A percentile compares a stretch with the other conserved stretches of the same genome.
These are phyloP conservation scores for Mormyrus iriodes DNA, from an alignment of 2,113 vertebrate species.

Conservation along the genomic window DNA sequence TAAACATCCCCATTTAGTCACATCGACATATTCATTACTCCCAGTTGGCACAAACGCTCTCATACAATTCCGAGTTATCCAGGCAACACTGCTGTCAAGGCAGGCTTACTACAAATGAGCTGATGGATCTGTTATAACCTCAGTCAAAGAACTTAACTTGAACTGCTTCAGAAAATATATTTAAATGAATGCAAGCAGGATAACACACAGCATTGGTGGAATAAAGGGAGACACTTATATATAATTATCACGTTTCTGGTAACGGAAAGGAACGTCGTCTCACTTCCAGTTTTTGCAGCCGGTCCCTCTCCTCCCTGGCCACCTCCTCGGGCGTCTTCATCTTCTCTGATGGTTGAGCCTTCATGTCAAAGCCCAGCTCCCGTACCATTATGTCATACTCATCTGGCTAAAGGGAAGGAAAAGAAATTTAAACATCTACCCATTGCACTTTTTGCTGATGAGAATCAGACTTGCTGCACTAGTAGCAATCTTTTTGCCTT, in stretches of 20 bases:
- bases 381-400: slow-evolving; percentile 87
- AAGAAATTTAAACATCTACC: not conserved
- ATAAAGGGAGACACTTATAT: not conserved
- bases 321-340: slow-evolving; percentile 85
- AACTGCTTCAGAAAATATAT: not conserved
- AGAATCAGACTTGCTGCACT: not conserved
- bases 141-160: not conserved
- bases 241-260: not conserved
- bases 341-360: slow-evolving; percentile 83
- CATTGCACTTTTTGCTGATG: not conserved
- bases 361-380: slow-evolving; percentile 95
- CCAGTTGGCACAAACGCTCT: not conserved
- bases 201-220: not conserved
- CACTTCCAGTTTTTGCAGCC: slow-evolving; percentile 81
- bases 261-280: not conserved
- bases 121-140: not conserved
- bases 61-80: not conserved
- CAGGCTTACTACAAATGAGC: not conserved
- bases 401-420: slow-evolving; percentile 63
- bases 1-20: not conserved
- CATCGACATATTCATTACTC: not conserved
- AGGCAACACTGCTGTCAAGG: not conserved
- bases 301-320: slow-evolving; percentile 73
- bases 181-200: not conserved
- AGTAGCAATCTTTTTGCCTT: not conserved